These are phyloP conservation scores for Archegozetes longisetosus DNA, from an alignment of 1,140 invertebrate species.

Conservation along the genomic window DNA sequence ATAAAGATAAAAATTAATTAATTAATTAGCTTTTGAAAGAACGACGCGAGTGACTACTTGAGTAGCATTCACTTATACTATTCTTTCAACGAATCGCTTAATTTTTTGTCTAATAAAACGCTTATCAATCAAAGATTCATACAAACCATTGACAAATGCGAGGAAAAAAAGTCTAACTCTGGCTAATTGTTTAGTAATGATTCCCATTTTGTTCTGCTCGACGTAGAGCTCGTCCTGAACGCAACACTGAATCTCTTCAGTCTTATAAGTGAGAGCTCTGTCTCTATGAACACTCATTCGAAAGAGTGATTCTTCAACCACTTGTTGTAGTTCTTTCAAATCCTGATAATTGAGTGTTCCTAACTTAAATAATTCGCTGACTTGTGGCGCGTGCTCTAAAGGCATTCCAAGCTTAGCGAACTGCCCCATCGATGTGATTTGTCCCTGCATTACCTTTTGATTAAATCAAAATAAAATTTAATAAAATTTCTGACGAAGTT, in stretches of 20 bases:
- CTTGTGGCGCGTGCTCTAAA: conserved; percentile 89
- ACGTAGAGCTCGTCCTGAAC: conserved; percentile 92
- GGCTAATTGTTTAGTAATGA: conserved; percentile 78
- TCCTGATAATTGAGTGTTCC: conserved; percentile 76
- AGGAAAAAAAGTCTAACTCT: conserved; percentile 87
- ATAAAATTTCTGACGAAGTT: no score
- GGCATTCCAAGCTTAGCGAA: conserved; percentile 89
- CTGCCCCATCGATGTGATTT: conserved; percentile 57
- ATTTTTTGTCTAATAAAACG: neutral
- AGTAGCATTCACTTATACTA: no score
- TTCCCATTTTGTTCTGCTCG: conserved; percentile 70
- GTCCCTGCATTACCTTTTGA: conserved; percentile 52
- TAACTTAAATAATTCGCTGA: conserved; percentile 89
- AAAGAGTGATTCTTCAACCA: conserved; percentile 42
- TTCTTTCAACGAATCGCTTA: neutral
- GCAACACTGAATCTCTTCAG: conserved; percentile 92
- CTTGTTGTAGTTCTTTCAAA: conserved; percentile 66
- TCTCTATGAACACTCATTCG: conserved; percentile 63
- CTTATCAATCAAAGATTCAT: conserved; percentile 14
- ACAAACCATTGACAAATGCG: conserved; percentile 53
- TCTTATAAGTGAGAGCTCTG: conserved; percentile 80
- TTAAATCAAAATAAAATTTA: no score
- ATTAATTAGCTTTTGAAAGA: no score
- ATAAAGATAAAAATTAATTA: conserved; percentile 18
- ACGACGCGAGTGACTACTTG: no score